Evolutionary conservation across 2,797 vertebrate species (phyloP).

Genomic region (Myotis myotis): DNA sequence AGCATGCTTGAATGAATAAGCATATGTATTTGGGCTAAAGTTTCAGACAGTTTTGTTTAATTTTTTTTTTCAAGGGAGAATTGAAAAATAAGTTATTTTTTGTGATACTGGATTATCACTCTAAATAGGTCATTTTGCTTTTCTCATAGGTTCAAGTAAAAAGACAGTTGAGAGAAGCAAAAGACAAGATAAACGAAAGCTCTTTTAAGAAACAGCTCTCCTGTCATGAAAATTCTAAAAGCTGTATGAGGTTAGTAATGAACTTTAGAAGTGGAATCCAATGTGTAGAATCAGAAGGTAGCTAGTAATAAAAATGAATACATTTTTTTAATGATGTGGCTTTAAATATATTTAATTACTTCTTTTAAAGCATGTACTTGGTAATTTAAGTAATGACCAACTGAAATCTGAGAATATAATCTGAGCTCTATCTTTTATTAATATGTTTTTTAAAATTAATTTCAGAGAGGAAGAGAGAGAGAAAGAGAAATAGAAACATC

Average conservation of each 20-base stretch:
- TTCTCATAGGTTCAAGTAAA: conserved; percentile 83
- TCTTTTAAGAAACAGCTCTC: conserved; percentile 77
- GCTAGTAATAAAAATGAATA: background rate
- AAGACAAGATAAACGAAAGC: conserved; percentile 78
- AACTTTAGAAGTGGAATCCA: background rate
- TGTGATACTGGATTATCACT: conserved; percentile 15
- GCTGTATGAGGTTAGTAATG: conserved; percentile 81
- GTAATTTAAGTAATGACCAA: background rate
- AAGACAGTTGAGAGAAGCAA: conserved; percentile 75
- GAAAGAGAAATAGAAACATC: background rate
- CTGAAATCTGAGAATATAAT: conserved; percentile 36
- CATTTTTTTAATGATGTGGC: background rate
- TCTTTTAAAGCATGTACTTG: conserved; percentile 12
- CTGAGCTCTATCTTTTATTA: background rate
- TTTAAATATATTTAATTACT: conserved; percentile 37
- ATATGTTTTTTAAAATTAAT: no score
- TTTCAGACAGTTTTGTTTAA: conserved; percentile 13
- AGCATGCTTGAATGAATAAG: conserved; percentile 3
- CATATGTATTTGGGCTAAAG: background rate
- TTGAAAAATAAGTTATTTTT: background rate
- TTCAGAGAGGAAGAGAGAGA: background rate
- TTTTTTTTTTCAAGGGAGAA: conserved; percentile 28
- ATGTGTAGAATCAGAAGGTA: background rate
- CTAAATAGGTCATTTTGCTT: conserved; percentile 62
- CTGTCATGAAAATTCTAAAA: conserved; percentile 73